A percentile compares a stretch with the other conserved stretches of the same genome.
These are phyloP conservation scores for Ephestia elutella DNA, from an alignment of 1,140 invertebrate species.

Conservation along the genomic window DNA sequence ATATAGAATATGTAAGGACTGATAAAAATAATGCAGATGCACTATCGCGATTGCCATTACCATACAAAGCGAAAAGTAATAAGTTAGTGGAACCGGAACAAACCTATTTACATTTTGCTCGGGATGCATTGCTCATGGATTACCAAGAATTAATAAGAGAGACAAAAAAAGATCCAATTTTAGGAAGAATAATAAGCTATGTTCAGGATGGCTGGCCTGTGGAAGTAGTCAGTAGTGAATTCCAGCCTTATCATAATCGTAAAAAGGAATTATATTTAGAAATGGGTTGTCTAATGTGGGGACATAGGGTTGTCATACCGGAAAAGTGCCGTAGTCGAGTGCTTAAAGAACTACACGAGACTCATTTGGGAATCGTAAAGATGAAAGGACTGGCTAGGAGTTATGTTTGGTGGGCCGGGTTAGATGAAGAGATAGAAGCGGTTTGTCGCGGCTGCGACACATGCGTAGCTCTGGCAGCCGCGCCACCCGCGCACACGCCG, in stretches of 20 bases:
- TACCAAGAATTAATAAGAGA: conserved; percentile 22
- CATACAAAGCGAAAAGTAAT: no score
- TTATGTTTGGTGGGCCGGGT: no score
- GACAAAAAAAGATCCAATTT: conserved; percentile 24
- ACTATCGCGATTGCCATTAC: conserved; percentile 35
- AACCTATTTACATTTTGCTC: conserved; percentile 23
- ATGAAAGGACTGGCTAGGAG: conserved; percentile 45
- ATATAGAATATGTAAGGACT: conserved; percentile 24
- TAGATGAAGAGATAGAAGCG: no score
- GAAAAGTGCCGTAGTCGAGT: no score
- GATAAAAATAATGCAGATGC: conserved; percentile 20
- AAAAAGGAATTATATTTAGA: conserved; percentile 19
- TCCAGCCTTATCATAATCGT: conserved; percentile 18
- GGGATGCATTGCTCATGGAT: conserved; percentile 20
- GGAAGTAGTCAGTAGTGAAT: conserved; percentile 8
- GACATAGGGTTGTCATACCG: conserved; percentile 42
- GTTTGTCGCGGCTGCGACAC: no score
- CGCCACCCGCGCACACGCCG: conserved; percentile 23
- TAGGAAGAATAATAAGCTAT: conserved; percentile 28
- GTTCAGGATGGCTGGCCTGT: conserved; percentile 28
- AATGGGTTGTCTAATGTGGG: conserved; percentile 21
- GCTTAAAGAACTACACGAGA: no score
- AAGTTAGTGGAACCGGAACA: conserved; percentile 8
- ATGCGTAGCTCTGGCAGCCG: no score
- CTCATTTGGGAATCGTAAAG: no score